Percentiles rank a stretch among this genome's conserved stretches.
Conservation (phyloP, 2,797 vertebrate species). For the Capromys pilorides region DNA sequence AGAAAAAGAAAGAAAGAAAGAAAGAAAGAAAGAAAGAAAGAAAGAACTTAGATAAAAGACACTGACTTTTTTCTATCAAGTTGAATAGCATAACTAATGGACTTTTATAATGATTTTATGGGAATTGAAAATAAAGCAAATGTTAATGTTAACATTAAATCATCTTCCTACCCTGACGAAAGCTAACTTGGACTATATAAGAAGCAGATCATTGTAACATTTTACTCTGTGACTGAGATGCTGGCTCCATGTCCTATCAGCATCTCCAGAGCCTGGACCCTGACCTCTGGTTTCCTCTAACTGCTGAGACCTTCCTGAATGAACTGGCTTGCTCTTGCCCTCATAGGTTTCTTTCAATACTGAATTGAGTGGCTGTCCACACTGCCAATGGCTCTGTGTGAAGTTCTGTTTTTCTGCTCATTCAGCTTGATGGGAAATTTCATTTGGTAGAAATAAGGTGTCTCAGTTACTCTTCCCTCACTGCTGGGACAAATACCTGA, state of each 20-base stretch:
- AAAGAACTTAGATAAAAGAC: not conserved
- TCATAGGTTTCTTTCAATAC: not conserved
- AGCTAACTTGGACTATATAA: not conserved
- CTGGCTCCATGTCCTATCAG: not conserved
- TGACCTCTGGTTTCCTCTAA: not conserved
- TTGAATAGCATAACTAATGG: not conserved
- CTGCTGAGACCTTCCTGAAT: not conserved
- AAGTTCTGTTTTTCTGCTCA: not conserved
- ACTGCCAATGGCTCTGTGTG: not conserved
- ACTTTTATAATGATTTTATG: not conserved
- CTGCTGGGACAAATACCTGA: too few species aligned
- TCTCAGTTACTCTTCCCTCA: too few species aligned
- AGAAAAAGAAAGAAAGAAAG: too few species aligned
- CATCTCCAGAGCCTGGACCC: not conserved
- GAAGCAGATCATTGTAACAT: not conserved
- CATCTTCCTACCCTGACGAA: not conserved
- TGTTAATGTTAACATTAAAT: constrained; percentile 19
- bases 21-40: too few species aligned
- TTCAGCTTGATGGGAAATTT: not conserved
- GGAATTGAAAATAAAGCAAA: not conserved
- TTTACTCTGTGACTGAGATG: not conserved
- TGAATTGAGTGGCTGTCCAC: not conserved
- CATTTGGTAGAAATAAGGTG: not conserved
- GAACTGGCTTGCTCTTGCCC: not conserved
- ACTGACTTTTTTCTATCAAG: not conserved